Percentiles rank a stretch among this genome's conserved stretches.
These are phyloP conservation scores for Zaprionus inermis DNA, from an alignment of 1,140 invertebrate species.

Conservation along the genomic window DNA sequence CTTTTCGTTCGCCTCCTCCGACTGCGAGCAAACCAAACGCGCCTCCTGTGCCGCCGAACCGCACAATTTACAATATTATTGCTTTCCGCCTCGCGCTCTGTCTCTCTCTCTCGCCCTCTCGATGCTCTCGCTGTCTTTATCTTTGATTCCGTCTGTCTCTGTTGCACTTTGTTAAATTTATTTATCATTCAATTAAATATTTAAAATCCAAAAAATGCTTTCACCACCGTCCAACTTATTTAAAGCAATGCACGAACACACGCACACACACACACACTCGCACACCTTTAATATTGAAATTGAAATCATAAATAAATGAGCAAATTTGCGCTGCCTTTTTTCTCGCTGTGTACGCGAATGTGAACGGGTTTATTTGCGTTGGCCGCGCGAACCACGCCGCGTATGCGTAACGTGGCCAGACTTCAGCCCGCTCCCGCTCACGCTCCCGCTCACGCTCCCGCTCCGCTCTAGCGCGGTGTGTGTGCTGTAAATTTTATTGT, in stretches of 20 bases:
- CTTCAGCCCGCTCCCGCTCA: background rate
- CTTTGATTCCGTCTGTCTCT: conserved; percentile 19
- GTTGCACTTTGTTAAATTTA: conserved; percentile 61
- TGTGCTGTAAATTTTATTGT: conserved; percentile 74
- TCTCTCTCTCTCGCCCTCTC: background rate
- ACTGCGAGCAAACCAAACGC: conserved; percentile 28
- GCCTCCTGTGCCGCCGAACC: conserved; percentile 5
- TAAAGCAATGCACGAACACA: conserved; percentile 36
- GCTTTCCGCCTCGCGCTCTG: background rate
- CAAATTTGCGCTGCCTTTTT: conserved; percentile 58
- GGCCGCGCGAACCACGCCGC: conserved; percentile 20
- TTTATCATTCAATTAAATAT: conserved; percentile 83
- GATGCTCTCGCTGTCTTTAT: conserved; percentile 8
- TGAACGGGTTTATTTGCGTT: conserved; percentile 52
- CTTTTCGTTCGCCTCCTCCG: conserved; percentile 9
- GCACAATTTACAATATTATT: conserved; percentile 63
- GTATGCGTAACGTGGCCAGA: conserved; percentile 42
- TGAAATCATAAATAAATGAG: conserved; percentile 83
- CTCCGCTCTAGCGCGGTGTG: background rate
- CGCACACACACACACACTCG: conserved; percentile 22
- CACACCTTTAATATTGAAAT: conserved; percentile 74
- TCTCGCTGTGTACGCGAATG: conserved; percentile 1
- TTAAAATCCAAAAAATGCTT: conserved; percentile 83
- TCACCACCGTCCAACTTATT: conserved; percentile 71
- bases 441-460: too few relatives aligned